A percentile compares a stretch with the other conserved stretches of the same genome.
Evolutionary conservation across 2,888 invertebrate genomes (phyloP).

Genomic region (Phengaris arion): DNA sequence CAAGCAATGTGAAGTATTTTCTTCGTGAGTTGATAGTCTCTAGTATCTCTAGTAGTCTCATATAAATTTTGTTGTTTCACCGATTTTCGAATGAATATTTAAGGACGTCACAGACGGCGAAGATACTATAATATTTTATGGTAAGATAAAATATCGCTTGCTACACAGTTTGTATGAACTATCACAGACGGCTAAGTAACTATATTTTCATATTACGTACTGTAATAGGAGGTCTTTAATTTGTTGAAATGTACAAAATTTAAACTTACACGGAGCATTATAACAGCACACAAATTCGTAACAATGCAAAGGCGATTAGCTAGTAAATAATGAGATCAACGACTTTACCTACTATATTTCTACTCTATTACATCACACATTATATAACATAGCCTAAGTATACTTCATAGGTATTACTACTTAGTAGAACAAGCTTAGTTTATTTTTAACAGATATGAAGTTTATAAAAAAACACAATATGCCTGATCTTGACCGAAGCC

Average conservation of each 20-base stretch:
- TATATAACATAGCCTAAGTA: neutral
- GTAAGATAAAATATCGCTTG: too few relatives aligned
- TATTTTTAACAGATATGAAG: conserved; percentile 16
- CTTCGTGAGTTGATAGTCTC: neutral
- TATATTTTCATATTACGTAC: too few relatives aligned
- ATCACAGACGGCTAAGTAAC: too few relatives aligned
- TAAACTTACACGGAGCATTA: too few relatives aligned
- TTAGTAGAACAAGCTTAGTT: conserved; percentile 12
- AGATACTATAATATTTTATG: too few relatives aligned
- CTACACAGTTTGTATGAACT: too few relatives aligned
- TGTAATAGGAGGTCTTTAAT: too few relatives aligned
- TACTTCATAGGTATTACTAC: conserved; percentile 1
- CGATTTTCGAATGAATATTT: too few relatives aligned
- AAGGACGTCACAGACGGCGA: too few relatives aligned
- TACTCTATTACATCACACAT: neutral
- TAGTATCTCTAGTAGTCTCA: neutral
- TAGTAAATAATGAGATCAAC: neutral
- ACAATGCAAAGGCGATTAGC: neutral
- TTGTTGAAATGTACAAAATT: too few relatives aligned
- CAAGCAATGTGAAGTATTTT: neutral
- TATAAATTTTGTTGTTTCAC: neutral
- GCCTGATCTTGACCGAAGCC: conserved; percentile 20
- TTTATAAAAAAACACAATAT: conserved; percentile 10
- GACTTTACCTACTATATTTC: conserved; percentile 11
- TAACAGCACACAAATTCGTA: neutral